Evolutionary conservation across 30 jellyfish, hydroid and myxozoan genomes (phyloP).

Genomic region (Mastigias papua): DNA sequence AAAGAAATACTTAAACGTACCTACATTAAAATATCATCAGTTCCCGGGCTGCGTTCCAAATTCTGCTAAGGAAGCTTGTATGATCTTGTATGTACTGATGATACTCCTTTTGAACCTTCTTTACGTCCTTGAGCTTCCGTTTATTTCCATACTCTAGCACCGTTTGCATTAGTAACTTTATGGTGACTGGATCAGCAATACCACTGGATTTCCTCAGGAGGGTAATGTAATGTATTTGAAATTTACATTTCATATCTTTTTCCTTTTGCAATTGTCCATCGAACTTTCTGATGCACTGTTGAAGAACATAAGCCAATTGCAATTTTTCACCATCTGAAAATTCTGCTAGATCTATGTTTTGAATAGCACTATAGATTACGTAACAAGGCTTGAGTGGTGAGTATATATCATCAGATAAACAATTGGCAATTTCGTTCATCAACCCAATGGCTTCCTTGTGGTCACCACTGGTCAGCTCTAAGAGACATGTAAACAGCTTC

Average conservation of each 20-base stretch:
- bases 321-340: not conserved
- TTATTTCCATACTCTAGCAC: not conserved
- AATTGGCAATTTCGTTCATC: not conserved
- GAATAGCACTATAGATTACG: not conserved
- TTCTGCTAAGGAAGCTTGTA: not conserved
- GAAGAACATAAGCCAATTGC: not conserved
- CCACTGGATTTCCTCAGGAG: not conserved
- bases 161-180: not conserved
- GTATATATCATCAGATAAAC: not conserved
- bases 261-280: not conserved
- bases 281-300: not conserved
- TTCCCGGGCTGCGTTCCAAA: too few species aligned
- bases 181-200: not conserved
- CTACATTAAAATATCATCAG: too few species aligned
- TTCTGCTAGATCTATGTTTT: not conserved
- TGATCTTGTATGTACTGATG: not conserved
- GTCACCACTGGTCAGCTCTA: not conserved
- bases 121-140: not conserved
- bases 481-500: conserved; percentile 3
- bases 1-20: too few species aligned
- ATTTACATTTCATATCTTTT: not conserved
- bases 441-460: not conserved
- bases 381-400: not conserved
- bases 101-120: not conserved
- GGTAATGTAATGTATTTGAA: not conserved